phyloP scores from a whole-genome alignment of 2,113 vertebrate species.

The Hoplias malabaricus region DNA sequence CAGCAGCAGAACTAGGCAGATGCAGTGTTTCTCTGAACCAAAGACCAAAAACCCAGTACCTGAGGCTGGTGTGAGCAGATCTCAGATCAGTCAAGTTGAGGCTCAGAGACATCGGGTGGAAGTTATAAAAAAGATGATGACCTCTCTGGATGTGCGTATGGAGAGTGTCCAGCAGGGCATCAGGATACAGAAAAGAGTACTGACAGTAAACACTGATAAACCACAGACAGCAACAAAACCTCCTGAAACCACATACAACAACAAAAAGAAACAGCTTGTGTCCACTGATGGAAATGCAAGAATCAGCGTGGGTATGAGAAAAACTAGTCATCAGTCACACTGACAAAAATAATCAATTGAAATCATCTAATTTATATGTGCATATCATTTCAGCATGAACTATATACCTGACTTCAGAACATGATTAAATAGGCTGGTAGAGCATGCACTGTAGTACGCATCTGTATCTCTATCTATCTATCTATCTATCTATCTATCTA shows the following conservation, averaged over 20 bases:
- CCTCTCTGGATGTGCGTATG: conserved; percentile 63
- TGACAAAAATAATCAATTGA: not conserved
- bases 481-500: too few species aligned
- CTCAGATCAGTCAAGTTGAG: not conserved
- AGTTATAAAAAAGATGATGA: conserved; percentile 61
- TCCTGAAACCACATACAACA: not conserved
- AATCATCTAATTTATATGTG: not conserved
- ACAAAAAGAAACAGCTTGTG: not conserved
- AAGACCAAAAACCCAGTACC: not conserved
- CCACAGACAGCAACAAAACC: too few species aligned
- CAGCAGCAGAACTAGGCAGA: not conserved
- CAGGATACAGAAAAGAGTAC: not conserved
- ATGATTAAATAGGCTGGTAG: not conserved
- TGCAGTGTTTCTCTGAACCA: not conserved
- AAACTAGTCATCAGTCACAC: not conserved
- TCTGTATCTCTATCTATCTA: too few species aligned
- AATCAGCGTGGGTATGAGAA: not conserved
- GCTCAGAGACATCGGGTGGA: conserved; percentile 58
- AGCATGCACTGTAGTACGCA: too few species aligned
- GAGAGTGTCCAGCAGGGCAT: conserved; percentile 56
- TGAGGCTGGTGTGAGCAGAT: not conserved
- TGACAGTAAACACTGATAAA: not conserved
- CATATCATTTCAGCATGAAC: not conserved
- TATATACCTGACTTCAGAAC: too few species aligned
- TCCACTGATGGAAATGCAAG: not conserved